A percentile compares a stretch with the other conserved stretches of the same genome.
Conservation (phyloP, 2,888 invertebrate genomes). For the Xanthostigma xanthostigma region DNA sequence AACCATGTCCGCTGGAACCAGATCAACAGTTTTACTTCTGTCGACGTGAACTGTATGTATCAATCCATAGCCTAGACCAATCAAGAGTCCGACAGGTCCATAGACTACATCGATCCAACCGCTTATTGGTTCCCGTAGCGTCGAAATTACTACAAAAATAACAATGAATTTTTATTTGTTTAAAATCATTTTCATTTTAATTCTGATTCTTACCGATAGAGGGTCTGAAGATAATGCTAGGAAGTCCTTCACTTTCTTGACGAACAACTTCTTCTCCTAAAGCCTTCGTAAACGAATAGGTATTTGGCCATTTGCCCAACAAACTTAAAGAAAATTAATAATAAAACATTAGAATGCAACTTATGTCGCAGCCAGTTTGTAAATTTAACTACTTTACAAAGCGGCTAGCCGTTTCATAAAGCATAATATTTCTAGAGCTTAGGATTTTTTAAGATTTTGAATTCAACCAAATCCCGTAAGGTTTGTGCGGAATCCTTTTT, state of each 20-base stretch:
- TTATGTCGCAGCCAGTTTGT: too few species aligned
- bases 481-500: too few species aligned
- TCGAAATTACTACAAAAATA: slow-evolving; percentile 33
- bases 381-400: too few species aligned
- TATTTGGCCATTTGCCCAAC: slow-evolving; percentile 37
- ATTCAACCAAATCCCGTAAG: too few species aligned
- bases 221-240: slow-evolving; percentile 68
- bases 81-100: slow-evolving; percentile 45
- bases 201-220: slow-evolving; percentile 48
- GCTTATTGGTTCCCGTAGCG: slow-evolving; percentile 37
- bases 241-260: slow-evolving; percentile 48
- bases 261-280: slow-evolving; percentile 64
- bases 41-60: slow-evolving; percentile 54
- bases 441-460: too few species aligned
- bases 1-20: slow-evolving; percentile 68
- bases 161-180: not conserved
- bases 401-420: too few species aligned
- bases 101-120: slow-evolving; percentile 67
- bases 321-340: slow-evolving; percentile 6
- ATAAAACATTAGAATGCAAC: too few species aligned
- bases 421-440: too few species aligned
- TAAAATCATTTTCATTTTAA: slow-evolving; percentile 4
- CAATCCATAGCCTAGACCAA: slow-evolving; percentile 51
- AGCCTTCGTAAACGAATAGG: slow-evolving; percentile 81
- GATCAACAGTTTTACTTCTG: slow-evolving; percentile 45